Evolutionary conservation across 2,113 vertebrate species (phyloP), one percentile per base, ranked within the genome.

Genomic region (Eulemur rufifrons): DNA sequence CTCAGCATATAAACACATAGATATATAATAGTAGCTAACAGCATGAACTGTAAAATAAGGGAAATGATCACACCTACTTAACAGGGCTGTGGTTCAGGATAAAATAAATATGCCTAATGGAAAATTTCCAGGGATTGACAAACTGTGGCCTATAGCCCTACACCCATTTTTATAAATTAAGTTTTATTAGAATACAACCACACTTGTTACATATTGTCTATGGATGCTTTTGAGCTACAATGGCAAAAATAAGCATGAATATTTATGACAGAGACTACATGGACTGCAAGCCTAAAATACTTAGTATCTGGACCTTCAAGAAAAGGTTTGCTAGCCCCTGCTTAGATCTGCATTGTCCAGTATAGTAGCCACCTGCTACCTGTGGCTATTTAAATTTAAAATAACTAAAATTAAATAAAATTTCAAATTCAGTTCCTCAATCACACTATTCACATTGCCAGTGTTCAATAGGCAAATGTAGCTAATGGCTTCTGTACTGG

Each of bases 371-470:
- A 59, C 37, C 77, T 73, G 66, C 34, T 15, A 88, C 39, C 66
- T 54, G 10, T 88, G 17, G 89, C 59, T 82, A 45, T 90, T 77
- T 93, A 54, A 93, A 76, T 85, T 66, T 73, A 76, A 91, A 81
- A 45, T 86, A 94, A 64, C 50, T 86, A 61, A 92, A 81, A 86
- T 45, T 21, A 74, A 90, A 56, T 61, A 68, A 85, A 95, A 86
- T 71, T 88, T 64, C 29, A 66, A 82, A 91, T 74, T 89, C 21
- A 73, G 18, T 89, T 87, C 52, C 42, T 91, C 37, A 87, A 1
- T 92, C 17, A 27, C 50, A 93, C 8, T 68, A 68, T 68, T n/a
- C 34, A 69, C 29, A 45, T 87, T 69, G 37, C n/a, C 11, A 42
- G 6, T 66, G 21, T 96, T 91, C 18, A 68, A 50, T 0, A 91